Conservation (phyloP, 2,113 vertebrate genomes). For the Dipodomys ordii region DNA sequence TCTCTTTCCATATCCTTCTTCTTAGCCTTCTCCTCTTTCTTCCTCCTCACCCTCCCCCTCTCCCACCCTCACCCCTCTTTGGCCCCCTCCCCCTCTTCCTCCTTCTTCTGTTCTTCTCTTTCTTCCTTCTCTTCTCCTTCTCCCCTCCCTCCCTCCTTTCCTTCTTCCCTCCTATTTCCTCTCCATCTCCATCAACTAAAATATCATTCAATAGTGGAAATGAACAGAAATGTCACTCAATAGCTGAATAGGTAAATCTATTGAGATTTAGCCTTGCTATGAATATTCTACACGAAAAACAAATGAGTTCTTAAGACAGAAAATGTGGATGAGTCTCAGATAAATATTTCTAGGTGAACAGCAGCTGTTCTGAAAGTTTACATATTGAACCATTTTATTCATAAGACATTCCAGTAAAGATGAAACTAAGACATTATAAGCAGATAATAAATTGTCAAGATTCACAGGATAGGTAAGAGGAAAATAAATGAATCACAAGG, state of each 20-base stretch:
- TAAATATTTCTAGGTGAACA: neutral
- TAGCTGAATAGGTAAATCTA: neutral
- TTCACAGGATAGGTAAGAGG: neutral
- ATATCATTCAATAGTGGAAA: neutral
- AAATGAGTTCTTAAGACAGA: neutral
- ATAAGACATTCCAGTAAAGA: neutral
- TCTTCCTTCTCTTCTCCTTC: too few species aligned
- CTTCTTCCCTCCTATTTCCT: too few species aligned
- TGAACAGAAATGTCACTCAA: neutral
- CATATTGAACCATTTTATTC: neutral
- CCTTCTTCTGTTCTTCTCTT: too few species aligned
- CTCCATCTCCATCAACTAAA: too few species aligned
- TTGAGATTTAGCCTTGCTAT: neutral
- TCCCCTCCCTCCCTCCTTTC: too few species aligned
- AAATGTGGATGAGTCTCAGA: neutral
- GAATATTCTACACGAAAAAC: neutral
- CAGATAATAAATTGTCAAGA: neutral
- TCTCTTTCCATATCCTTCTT: too few species aligned
- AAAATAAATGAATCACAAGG: neutral
- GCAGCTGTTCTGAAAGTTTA: neutral
- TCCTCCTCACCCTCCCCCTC: too few species aligned
- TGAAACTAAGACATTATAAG: neutral
- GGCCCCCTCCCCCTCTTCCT: too few species aligned
- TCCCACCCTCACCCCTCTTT: too few species aligned
- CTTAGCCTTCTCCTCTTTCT: too few species aligned